Conservation (phyloP, 2,797 vertebrate species). For the Pipistrellus pipistrellus region DNA sequence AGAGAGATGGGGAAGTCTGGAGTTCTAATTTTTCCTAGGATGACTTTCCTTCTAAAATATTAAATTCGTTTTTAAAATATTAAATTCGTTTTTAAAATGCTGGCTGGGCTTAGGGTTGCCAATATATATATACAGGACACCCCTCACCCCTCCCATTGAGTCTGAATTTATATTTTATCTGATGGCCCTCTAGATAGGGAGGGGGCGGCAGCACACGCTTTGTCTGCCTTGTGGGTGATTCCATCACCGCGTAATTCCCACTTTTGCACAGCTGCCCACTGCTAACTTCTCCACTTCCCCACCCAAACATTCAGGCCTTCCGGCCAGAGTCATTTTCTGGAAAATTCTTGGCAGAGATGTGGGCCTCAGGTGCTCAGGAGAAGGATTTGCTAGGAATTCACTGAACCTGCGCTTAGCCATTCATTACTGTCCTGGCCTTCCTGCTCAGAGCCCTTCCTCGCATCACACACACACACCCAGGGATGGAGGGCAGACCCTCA, state of each 20-base stretch:
- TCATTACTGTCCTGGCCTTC: neutral
- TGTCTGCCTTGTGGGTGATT: neutral
- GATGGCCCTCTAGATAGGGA: neutral
- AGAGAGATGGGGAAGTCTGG: neutral
- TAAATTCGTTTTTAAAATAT: neutral
- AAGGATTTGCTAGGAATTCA: neutral
- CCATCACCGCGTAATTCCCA: neutral
- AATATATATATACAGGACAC: neutral
- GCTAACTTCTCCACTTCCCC: neutral
- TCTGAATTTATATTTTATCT: neutral
- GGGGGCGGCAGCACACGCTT: neutral
- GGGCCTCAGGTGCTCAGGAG: neutral
- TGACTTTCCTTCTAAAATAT: conserved; percentile 3
- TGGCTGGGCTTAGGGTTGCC: neutral
- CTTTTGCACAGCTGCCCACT: neutral
- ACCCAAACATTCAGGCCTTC: neutral
- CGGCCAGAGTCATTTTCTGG: conserved; percentile 28
- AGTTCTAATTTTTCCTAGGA: neutral
- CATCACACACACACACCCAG: neutral
- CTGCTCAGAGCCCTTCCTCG: neutral
- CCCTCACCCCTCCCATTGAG: neutral
- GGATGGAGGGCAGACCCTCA: neutral
- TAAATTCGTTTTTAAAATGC: neutral
- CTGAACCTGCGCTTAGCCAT: neutral
- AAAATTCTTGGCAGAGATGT: conserved; percentile 29